Evolutionary conservation across 2,113 vertebrate genomes (phyloP).

Genomic region (Puma concolor): DNA sequence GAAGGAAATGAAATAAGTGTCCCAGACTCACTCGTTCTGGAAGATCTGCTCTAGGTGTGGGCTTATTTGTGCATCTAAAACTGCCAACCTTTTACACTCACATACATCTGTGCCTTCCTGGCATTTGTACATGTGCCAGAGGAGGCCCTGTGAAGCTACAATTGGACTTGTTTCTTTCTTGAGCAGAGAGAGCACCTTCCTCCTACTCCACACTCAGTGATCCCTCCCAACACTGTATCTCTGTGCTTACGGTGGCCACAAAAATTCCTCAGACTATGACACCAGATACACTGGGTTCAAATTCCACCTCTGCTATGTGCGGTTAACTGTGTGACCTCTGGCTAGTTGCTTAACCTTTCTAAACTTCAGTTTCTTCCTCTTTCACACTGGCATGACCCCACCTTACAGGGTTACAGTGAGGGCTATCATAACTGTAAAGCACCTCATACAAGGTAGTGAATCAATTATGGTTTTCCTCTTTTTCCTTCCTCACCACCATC

Average conservation of each 20-base stretch:
- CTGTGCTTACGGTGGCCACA: neutral
- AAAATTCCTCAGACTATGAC: neutral
- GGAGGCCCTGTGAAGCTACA: neutral
- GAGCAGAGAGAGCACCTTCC: neutral
- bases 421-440: neutral
- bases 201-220: neutral
- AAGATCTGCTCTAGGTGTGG: neutral
- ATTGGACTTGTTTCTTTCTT: neutral
- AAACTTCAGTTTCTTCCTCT: neutral
- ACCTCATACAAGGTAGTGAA: neutral
- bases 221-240: neutral
- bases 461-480: neutral
- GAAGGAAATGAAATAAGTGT: neutral
- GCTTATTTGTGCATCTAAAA: neutral
- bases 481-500: neutral
- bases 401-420: neutral
- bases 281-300: neutral
- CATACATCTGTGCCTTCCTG: neutral
- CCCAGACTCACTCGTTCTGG: neutral
- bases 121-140: neutral
- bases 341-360: neutral
- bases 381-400: neutral
- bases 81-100: neutral
- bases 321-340: neutral
- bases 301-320: neutral